Evolutionary conservation across 2,888 invertebrate genomes (phyloP).

Genomic region (Ypsolopha sequella): DNA sequence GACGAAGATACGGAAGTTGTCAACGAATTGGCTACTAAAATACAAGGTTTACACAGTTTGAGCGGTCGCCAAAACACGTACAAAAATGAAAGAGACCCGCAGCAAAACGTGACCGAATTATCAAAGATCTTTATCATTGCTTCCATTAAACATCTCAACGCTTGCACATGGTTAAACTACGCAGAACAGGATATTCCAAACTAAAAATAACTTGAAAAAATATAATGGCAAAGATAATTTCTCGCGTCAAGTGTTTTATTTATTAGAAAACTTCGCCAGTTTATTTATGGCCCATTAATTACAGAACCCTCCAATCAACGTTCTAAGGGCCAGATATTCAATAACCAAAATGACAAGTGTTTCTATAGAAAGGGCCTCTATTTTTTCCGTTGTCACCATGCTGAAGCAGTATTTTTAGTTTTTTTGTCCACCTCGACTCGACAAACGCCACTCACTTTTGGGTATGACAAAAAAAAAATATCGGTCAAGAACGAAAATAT

Average conservation of each 20-base stretch:
- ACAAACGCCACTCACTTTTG: conserved; percentile 49
- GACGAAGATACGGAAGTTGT: no score
- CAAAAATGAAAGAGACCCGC: conserved; percentile 48
- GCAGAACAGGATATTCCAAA: not conserved
- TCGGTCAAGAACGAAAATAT: conserved; percentile 18
- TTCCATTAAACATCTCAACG: not conserved
- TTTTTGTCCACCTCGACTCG: conserved; percentile 51
- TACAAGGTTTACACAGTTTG: not conserved
- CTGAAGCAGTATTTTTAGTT: conserved; percentile 24
- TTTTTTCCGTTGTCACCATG: conserved; percentile 52
- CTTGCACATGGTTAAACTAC: not conserved
- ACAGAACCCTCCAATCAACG: conserved; percentile 24
- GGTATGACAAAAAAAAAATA: conserved; percentile 16
- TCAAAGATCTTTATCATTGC: not conserved
- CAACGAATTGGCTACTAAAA: no score
- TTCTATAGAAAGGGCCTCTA: conserved; percentile 36
- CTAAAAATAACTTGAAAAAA: not conserved
- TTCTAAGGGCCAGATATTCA: conserved; percentile 46
- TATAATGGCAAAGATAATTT: conserved; percentile 13
- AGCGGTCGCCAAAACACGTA: conserved; percentile 33
- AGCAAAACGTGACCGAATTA: conserved; percentile 40
- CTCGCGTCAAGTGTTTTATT: conserved; percentile 37
- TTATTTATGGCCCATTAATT: conserved; percentile 51
- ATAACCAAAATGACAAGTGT: conserved; percentile 46
- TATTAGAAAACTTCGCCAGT: conserved; percentile 30